Conservation (phyloP, 2,113 vertebrate species). For the Chrysemys picta region DNA sequence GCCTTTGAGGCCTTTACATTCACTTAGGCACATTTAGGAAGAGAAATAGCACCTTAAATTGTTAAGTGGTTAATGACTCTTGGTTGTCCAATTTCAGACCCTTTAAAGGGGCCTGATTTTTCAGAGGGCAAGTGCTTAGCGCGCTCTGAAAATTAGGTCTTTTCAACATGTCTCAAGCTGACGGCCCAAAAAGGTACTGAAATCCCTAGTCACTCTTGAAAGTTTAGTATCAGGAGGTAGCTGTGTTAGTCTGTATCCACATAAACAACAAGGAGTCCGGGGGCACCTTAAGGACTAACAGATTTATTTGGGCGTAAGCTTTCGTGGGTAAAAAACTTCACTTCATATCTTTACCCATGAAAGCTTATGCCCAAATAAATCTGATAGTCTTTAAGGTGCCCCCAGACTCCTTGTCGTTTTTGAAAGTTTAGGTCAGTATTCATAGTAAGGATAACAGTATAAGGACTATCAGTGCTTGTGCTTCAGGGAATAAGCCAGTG, state of each 20-base stretch:
- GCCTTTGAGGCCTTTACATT: fast-evolving
- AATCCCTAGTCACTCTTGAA: fast-evolving
- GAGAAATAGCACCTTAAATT: not conserved
- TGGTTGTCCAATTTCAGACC: not conserved
- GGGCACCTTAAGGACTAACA: too few species aligned
- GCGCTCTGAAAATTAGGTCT: fast-evolving
- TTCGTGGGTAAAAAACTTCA: too few species aligned
- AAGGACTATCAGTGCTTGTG: too few species aligned
- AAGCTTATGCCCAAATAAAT: too few species aligned
- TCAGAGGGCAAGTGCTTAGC: not conserved
- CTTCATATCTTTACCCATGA: too few species aligned
- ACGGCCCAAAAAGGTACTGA: fast-evolving
- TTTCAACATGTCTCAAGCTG: not conserved
- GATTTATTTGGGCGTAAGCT: too few species aligned
- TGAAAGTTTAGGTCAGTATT: not conserved
- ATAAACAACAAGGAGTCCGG: too few species aligned
- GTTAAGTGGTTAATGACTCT: not conserved
- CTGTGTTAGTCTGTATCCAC: too few species aligned
- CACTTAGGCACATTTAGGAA: not conserved
- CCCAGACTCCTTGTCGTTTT: too few species aligned
- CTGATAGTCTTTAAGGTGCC: too few species aligned
- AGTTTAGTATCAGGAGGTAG: too few species aligned
- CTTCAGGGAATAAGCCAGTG: not conserved
- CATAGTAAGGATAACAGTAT: fast-evolving
- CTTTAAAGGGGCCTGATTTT: not conserved